phyloP scores from a whole-genome alignment of 2,888 invertebrate species.

The Xanthia icteritia region DNA sequence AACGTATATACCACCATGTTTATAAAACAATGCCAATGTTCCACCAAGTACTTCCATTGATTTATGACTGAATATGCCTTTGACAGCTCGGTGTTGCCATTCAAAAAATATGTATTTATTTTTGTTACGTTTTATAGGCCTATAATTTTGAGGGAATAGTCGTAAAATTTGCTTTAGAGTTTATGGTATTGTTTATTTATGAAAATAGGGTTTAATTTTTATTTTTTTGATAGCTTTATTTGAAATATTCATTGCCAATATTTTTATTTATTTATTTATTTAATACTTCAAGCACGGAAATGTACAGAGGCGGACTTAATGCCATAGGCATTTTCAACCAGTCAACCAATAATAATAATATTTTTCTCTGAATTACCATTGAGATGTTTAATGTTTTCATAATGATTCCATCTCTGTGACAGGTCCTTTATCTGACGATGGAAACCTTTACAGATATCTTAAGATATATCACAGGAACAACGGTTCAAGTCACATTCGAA shows the following conservation, averaged over 20 bases:
- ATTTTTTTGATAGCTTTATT: slow-evolving; percentile 25
- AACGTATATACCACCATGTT: slow-evolving; percentile 53
- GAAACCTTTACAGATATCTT: neutral
- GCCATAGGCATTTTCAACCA: too few relatives aligned
- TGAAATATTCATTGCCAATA: slow-evolving; percentile 26
- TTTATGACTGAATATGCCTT: slow-evolving; percentile 63
- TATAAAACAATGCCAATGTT: slow-evolving; percentile 62
- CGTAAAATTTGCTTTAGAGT: slow-evolving; percentile 57
- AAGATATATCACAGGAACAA: neutral
- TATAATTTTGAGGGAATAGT: slow-evolving; percentile 63
- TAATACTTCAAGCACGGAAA: too few relatives aligned
- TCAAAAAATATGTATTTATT: slow-evolving; percentile 64
- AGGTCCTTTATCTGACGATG: neutral
- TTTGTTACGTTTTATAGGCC: slow-evolving; percentile 62
- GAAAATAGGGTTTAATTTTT: slow-evolving; percentile 31
- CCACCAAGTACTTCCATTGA: slow-evolving; percentile 45
- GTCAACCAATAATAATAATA: too few relatives aligned
- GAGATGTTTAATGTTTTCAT: neutral
- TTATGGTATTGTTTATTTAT: slow-evolving; percentile 41
- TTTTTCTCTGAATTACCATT: neutral
- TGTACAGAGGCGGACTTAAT: too few relatives aligned
- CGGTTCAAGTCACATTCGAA: neutral
- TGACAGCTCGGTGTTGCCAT: slow-evolving; percentile 66
- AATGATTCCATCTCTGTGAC: neutral
- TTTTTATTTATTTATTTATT: too few relatives aligned